Conservation (phyloP, 2,113 vertebrate genomes). For the Dinomys branickii region DNA sequence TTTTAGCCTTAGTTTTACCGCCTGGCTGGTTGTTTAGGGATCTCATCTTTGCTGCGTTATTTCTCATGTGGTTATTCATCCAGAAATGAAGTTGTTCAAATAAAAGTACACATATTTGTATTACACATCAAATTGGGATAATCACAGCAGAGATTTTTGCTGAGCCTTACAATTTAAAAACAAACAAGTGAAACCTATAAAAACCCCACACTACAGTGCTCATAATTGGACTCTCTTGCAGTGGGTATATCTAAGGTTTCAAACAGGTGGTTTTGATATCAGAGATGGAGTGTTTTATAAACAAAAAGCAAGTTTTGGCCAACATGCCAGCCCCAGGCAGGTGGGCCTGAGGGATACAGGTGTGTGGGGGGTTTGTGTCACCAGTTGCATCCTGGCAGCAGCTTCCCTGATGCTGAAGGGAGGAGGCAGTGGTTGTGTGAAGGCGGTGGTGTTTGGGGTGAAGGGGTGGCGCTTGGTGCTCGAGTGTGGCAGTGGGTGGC, state of each 20-base stretch:
- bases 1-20: neutral
- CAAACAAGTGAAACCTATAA: neutral
- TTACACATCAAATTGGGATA: neutral
- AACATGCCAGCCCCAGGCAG: neutral
- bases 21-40: neutral
- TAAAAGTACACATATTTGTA: neutral
- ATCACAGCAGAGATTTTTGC: neutral
- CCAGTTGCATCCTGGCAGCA: neutral
- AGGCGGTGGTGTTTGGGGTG: neutral
- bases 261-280: neutral
- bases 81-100: conserved; percentile 20
- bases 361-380: neutral
- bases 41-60: neutral
- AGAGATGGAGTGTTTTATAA: neutral
- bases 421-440: too few relatives aligned
- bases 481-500: too few relatives aligned
- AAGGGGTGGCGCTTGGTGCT: neutral
- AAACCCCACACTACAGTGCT: neutral
- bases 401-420: neutral
- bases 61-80: conserved; percentile 1
- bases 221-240: neutral
- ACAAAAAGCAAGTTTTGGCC: neutral
- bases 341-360: neutral
- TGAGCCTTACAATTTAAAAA: neutral
- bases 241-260: neutral